Percentiles rank a stretch among this genome's conserved stretches.
Conservation (phyloP, 2,888 invertebrate genomes). For the Habroteleia sp. region DNA sequence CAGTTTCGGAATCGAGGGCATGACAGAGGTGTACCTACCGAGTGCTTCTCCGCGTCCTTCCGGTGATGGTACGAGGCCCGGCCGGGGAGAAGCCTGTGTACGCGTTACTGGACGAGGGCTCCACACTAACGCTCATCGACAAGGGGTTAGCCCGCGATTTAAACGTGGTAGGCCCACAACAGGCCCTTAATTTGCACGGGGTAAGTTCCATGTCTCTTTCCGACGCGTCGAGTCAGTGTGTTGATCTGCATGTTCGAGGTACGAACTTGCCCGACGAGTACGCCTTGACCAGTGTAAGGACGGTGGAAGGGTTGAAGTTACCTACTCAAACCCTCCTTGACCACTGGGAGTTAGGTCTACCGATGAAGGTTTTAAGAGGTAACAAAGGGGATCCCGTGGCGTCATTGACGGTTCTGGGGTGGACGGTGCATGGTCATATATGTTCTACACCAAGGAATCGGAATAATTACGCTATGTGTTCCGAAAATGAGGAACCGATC, state of each 20-base stretch:
- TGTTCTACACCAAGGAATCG: background rate
- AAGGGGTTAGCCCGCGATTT: background rate
- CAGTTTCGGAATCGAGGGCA: too few species aligned
- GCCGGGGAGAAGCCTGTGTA: background rate
- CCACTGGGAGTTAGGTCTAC: slow-evolving; percentile 26
- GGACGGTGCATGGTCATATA: slow-evolving; percentile 5
- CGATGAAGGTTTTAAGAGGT: background rate
- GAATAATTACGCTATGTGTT: background rate
- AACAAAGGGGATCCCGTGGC: background rate
- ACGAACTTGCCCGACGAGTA: too few species aligned
- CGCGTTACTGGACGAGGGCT: slow-evolving; percentile 3
- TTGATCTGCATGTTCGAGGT: background rate
- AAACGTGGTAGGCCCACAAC: background rate
- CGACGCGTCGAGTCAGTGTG: background rate
- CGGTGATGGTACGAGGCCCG: background rate
- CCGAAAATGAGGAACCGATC: too few species aligned
- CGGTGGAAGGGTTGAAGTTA: too few species aligned
- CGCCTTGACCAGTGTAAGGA: too few species aligned
- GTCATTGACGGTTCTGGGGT: slow-evolving; percentile 1
- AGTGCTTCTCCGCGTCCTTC: background rate
- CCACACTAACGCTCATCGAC: background rate
- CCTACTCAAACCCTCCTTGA: slow-evolving; percentile 3
- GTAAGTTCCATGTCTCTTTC: background rate
- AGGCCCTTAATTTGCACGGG: background rate
- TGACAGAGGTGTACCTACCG: too few species aligned